phyloP scores from a whole-genome alignment of 2,113 vertebrate species.

The Salvelinus alpinus region DNA sequence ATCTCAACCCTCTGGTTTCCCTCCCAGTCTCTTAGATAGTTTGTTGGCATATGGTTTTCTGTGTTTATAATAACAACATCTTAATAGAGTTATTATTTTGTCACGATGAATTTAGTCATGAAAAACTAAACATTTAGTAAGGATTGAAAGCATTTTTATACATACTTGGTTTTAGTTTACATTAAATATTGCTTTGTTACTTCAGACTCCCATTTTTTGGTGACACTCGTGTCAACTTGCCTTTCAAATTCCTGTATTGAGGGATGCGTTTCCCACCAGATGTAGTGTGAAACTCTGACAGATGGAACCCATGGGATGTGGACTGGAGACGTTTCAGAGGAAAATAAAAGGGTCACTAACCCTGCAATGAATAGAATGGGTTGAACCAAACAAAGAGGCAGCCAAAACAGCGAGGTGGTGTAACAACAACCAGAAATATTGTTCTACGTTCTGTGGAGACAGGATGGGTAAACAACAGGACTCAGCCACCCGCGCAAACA shows the following conservation, averaged over 20 bases:
- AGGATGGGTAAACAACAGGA: background rate
- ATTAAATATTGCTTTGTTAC: background rate
- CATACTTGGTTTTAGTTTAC: background rate
- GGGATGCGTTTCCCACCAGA: background rate
- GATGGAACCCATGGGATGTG: background rate
- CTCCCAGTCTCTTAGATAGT: background rate
- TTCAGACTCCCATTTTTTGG: background rate
- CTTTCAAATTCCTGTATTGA: background rate
- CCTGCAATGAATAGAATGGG: slow-evolving; percentile 19
- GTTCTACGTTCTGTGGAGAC: background rate
- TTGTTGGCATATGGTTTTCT: background rate
- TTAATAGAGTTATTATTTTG: background rate
- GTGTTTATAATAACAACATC: background rate
- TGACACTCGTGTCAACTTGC: background rate
- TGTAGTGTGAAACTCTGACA: background rate
- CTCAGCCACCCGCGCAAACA: background rate
- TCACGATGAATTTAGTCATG: background rate
- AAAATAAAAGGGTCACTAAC: slow-evolving; percentile 12
- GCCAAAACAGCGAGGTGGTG: background rate
- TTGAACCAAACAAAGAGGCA: slow-evolving; percentile 14
- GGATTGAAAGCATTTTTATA: slow-evolving; percentile 2
- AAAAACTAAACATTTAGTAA: background rate
- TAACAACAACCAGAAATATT: background rate
- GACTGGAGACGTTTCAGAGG: background rate
- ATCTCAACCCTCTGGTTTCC: background rate